Percentiles rank a stretch among this genome's conserved stretches.
These are phyloP conservation scores for Elysia chlorotica DNA, from an alignment of 1,140 invertebrate genomes.

Conservation along the genomic window DNA sequence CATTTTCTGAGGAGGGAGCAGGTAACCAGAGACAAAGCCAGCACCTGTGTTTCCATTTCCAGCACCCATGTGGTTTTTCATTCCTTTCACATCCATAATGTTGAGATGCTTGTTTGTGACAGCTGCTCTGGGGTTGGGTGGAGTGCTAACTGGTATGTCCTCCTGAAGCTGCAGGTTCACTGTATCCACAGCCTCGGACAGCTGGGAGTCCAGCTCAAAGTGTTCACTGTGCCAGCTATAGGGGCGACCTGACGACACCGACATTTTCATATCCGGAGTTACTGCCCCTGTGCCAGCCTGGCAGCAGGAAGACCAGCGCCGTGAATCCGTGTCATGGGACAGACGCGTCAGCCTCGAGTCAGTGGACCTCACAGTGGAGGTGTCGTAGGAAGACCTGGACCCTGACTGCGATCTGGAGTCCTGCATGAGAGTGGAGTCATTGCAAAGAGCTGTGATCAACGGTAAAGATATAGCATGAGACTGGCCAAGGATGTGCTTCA, in stretches of 20 bases:
- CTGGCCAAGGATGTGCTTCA: constrained; percentile 48
- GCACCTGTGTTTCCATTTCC: too few species aligned
- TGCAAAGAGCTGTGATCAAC: constrained; percentile 52
- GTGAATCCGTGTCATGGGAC: constrained; percentile 45
- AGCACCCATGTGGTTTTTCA: constrained; percentile 15
- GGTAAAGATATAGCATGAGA: constrained; percentile 48
- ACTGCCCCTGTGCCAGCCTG: constrained; percentile 24
- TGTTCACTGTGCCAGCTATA: constrained; percentile 57
- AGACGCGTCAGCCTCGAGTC: constrained; percentile 44
- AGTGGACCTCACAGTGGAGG: constrained; percentile 45
- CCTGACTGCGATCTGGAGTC: constrained; percentile 31
- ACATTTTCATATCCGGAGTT: constrained; percentile 36
- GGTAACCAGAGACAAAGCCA: too few species aligned
- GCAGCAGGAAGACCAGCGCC: constrained; percentile 48
- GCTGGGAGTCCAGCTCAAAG: constrained; percentile 49
- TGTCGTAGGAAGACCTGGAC: constrained; percentile 44
- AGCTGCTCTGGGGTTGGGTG: constrained; percentile 9
- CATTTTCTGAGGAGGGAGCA: constrained; percentile 39
- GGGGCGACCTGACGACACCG: constrained; percentile 40
- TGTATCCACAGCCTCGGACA: background rate
- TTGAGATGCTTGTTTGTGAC: constrained; percentile 22
- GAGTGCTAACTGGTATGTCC: constrained; percentile 7
- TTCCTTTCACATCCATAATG: constrained; percentile 44
- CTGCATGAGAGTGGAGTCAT: constrained; percentile 47
- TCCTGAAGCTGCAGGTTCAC: too few species aligned